Evolutionary conservation across 2,113 vertebrate genomes (phyloP).

Genomic region (Arvicanthis niloticus): DNA sequence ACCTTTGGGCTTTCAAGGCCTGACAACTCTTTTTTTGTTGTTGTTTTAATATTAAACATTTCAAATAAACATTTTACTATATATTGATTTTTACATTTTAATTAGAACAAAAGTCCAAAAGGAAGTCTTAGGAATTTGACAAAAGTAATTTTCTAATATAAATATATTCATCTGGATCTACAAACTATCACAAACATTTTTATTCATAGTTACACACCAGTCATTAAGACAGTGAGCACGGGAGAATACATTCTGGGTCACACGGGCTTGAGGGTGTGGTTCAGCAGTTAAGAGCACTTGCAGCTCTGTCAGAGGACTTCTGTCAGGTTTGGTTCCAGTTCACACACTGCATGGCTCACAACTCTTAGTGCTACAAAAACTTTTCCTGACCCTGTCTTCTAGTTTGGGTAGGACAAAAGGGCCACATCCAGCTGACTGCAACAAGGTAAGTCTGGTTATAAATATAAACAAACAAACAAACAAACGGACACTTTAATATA

Average conservation of each 20-base stretch:
- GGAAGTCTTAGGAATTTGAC: neutral
- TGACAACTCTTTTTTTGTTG: no score
- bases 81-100: neutral
- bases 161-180: neutral
- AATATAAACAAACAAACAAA: no score
- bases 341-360: no score
- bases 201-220: neutral
- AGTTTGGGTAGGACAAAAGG: neutral
- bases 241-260: neutral
- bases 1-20: neutral
- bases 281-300: neutral
- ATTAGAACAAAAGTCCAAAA: neutral
- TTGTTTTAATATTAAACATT: neutral
- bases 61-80: neutral
- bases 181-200: neutral
- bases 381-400: neutral
- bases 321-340: neutral
- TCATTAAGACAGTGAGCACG: neutral
- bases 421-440: neutral
- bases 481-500: no score
- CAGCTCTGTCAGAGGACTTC: neutral
- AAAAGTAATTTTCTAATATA: conserved; percentile 17
- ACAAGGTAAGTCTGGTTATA: neutral
- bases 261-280: no score
- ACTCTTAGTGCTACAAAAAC: neutral